Base-by-base conservation (phyloP, 2,888 invertebrate species). In the Nymphalis c-album region DNA sequence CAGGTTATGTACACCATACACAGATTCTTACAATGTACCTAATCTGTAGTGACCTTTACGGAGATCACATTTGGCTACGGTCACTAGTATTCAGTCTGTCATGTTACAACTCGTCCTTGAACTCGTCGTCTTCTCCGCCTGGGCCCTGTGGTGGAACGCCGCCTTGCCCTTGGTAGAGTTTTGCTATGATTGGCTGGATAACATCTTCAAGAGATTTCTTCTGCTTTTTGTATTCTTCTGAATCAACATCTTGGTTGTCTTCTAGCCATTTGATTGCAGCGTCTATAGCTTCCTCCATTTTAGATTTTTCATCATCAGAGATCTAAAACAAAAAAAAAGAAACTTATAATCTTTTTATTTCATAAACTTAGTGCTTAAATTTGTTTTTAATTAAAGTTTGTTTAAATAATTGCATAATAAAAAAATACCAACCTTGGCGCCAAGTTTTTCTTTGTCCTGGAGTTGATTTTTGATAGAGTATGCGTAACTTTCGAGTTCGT, bases 251-350 rank as follows among this genome's bases (percentile, higher is more conserved):
- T 80, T 96, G 96, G 90, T 99, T 98, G 76, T 96, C 96, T 88
- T 99, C 99, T 73, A 99, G 93, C 99, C 99, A 99, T 82, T 98
- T 98, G 87, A 99, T 99, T 75, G 98, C 96, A 77, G 97, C 98
- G 70, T 99, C 98, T 75, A 99, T 96, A n/a, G 97, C 98, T 78
- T 96, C 96, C 83, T 98, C 98, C 95, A 99, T 97, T 83, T 97
- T 98, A 7, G 95, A 91, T 87, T 99, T 99, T 77, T 99, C 99
- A 0, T 97, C 96, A 31, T 96, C 97, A 68, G 95, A 95, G 88
- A 94, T 81, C 84, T 87, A 78, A 72, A 63, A 64, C 57, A 61
- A 64, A 13, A 40, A 46, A 40, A 51, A 68, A 53, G 8, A 10
- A 18, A 20, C n/a, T 18, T 16, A 26, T 26, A 35, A 0, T 31